A percentile compares a stretch with the other conserved stretches of the same genome.
These are phyloP conservation scores for Champsocephalus esox DNA, from an alignment of 2,797 vertebrate species.

Conservation along the genomic window DNA sequence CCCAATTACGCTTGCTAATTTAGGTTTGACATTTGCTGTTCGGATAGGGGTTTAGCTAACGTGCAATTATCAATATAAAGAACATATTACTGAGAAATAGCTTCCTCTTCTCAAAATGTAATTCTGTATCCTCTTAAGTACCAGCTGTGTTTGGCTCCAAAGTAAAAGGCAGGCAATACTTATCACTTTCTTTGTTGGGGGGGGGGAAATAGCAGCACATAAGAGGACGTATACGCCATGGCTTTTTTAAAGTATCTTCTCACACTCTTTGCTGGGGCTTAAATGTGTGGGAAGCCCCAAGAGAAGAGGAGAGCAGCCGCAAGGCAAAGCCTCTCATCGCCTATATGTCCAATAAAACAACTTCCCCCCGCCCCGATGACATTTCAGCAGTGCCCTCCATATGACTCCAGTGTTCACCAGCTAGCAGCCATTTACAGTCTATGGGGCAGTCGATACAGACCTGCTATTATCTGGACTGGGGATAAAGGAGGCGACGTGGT, in stretches of 20 bases:
- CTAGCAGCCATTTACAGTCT: conserved; percentile 66
- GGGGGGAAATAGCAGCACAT: conserved; percentile 8
- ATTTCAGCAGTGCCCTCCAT: conserved; percentile 64
- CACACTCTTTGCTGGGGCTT: conserved; percentile 43
- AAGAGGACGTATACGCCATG: conserved; percentile 26
- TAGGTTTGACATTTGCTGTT: neutral
- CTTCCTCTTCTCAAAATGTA: conserved; percentile 21
- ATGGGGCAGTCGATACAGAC: conserved; percentile 66
- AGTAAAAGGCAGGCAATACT: conserved; percentile 31
- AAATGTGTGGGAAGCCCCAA: conserved; percentile 52
- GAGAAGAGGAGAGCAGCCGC: conserved; percentile 35
- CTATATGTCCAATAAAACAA: conserved; percentile 57
- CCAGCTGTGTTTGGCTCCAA: conserved; percentile 25
- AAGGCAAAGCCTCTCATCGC: conserved; percentile 55
- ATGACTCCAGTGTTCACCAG: conserved; percentile 61
- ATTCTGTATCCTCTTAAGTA: conserved; percentile 28
- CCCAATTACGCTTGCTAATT: neutral
- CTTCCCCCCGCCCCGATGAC: conserved; percentile 49
- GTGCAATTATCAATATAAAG: conserved; percentile 12
- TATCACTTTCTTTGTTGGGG: conserved; percentile 34
- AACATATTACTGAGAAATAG: conserved; percentile 2
- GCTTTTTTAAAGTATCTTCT: conserved; percentile 45
- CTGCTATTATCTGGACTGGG: conserved; percentile 76
- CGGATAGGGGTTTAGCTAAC: neutral
- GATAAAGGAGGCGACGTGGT: conserved; percentile 63